phyloP scores from a whole-genome alignment of 1,140 invertebrate species.

The Subanguina moxae region DNA sequence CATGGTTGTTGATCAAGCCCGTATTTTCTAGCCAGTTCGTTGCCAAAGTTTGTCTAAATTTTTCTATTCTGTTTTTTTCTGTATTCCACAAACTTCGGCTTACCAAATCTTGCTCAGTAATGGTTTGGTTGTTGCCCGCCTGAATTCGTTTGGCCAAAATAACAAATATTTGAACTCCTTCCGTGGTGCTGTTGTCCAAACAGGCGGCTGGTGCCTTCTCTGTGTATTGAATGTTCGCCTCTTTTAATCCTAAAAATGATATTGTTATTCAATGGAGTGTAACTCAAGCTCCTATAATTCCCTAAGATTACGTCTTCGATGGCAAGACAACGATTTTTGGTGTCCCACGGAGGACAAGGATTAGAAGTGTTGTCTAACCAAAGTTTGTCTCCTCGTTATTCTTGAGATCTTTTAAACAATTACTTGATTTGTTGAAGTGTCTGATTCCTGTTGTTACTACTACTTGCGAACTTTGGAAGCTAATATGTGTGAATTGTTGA shows the following conservation, averaged over 20 bases:
- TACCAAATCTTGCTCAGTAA: constrained; percentile 44
- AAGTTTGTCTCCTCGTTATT: too few relatives aligned
- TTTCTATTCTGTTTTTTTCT: not conserved
- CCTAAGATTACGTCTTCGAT: constrained; percentile 8
- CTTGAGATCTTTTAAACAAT: too few relatives aligned
- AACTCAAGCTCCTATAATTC: too few relatives aligned
- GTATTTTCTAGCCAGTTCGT: constrained; percentile 40
- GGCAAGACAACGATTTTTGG: not conserved
- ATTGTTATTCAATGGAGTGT: not conserved
- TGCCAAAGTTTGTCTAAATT: constrained; percentile 46
- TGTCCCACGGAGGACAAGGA: not conserved
- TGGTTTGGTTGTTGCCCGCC: constrained; percentile 45
- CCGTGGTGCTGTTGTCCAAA: constrained; percentile 36
- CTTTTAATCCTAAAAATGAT: constrained; percentile 27
- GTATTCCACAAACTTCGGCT: not conserved
- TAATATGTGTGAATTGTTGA: too few relatives aligned
- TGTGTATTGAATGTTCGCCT: constrained; percentile 43
- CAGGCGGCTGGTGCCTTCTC: constrained; percentile 44
- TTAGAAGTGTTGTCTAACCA: too few relatives aligned
- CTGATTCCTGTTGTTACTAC: too few relatives aligned
- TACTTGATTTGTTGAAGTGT: too few relatives aligned
- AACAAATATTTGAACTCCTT: constrained; percentile 44
- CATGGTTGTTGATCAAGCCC: constrained; percentile 35
- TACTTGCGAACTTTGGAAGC: too few relatives aligned
- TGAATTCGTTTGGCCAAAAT: constrained; percentile 47